A percentile compares a stretch with the other conserved stretches of the same genome.
Conservation (phyloP, 2,888 invertebrate species). For the Agonopterix heracliana region DNA sequence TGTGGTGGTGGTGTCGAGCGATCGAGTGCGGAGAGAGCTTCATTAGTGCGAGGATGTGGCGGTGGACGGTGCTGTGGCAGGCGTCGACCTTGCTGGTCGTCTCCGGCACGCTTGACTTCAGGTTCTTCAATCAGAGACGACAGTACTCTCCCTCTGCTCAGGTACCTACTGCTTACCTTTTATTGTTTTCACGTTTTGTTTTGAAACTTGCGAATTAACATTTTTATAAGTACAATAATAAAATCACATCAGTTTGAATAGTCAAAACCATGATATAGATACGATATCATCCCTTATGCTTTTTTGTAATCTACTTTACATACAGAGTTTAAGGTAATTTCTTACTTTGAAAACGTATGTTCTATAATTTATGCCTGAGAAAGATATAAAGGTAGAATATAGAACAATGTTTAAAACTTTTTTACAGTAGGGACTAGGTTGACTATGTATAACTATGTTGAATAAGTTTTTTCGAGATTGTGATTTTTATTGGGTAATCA, state of each 20-base stretch:
- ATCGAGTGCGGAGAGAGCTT: background rate
- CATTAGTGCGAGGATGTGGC: constrained; percentile 43
- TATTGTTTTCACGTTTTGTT: constrained; percentile 1
- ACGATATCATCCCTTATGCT: background rate
- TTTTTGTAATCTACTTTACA: no score
- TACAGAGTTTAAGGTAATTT: no score
- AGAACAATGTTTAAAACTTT: no score
- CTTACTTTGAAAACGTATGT: no score
- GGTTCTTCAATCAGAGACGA: constrained; percentile 32
- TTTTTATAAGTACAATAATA: background rate
- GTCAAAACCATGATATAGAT: background rate
- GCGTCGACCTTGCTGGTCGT: constrained; percentile 29
- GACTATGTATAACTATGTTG: no score
- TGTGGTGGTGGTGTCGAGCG: constrained; percentile 9
- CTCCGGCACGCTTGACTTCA: constrained; percentile 36
- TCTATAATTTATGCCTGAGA: no score
- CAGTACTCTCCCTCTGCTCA: constrained; percentile 25
- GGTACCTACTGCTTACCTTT: constrained; percentile 21
- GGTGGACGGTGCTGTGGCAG: constrained; percentile 44
- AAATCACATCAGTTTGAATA: no score
- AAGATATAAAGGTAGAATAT: no score
- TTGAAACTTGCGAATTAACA: background rate
- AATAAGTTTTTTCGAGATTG: no score
- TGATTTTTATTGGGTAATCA: no score
- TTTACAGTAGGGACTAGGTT: no score